phyloP scores from a whole-genome alignment of 2,888 invertebrate species.

The Ormia ochracea region DNA sequence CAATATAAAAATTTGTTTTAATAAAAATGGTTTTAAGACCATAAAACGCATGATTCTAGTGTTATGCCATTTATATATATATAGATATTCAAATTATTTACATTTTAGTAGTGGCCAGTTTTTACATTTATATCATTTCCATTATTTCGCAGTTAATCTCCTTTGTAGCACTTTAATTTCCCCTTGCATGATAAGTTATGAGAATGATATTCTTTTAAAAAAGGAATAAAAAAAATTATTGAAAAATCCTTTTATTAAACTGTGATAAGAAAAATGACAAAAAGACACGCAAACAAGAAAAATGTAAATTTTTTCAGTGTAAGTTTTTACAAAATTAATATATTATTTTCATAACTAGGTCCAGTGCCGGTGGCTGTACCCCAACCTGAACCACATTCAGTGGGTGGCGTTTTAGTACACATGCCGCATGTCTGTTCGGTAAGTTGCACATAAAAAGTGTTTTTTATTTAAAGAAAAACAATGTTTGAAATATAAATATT shows the following conservation, averaged over 20 bases:
- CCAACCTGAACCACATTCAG: constrained; percentile 84
- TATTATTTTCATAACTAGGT: constrained; percentile 67
- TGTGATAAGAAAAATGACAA: not conserved
- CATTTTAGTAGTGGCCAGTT: not conserved
- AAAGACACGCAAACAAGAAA: not conserved
- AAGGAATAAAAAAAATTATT: not conserved
- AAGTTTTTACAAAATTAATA: not conserved
- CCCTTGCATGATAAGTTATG: constrained; percentile 54
- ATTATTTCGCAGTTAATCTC: not conserved
- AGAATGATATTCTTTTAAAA: constrained; percentile 47
- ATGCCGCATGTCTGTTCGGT: constrained; percentile 92
- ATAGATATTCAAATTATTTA: constrained; percentile 13
- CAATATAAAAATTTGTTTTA: constrained; percentile 24
- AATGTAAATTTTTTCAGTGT: not conserved
- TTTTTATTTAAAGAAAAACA: not conserved
- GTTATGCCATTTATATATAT: constrained; percentile 15
- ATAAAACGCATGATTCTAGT: constrained; percentile 39
- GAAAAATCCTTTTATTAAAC: not conserved
- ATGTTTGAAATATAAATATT: constrained; percentile 15
- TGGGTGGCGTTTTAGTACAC: constrained; percentile 91
- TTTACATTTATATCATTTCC: constrained; percentile 1
- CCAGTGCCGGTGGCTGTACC: constrained; percentile 79
- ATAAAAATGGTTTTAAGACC: not conserved
- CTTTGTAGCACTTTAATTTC: constrained; percentile 1
- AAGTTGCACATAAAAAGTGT: constrained; percentile 68